Percentiles rank a stretch among this genome's conserved stretches.
Conservation (phyloP, 2,888 invertebrate species). For the Hololepta plana region DNA sequence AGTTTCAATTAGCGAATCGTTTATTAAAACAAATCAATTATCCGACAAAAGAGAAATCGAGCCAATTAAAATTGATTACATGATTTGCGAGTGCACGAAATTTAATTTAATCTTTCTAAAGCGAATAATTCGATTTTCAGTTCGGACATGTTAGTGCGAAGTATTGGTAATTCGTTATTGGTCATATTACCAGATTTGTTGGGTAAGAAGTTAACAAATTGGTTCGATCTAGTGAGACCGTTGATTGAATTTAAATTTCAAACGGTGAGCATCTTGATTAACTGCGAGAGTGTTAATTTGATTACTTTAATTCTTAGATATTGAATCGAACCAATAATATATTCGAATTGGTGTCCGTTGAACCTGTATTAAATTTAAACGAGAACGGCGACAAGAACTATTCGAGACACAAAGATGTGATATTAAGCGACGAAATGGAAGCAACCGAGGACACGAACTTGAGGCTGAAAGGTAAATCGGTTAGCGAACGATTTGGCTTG, state of each 20-base stretch:
- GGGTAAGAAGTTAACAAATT: slow-evolving; percentile 78
- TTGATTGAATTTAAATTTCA: slow-evolving; percentile 88
- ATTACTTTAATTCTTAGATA: slow-evolving; percentile 40
- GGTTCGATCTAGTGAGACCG: slow-evolving; percentile 83
- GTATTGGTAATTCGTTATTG: slow-evolving; percentile 80
- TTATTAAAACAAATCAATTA: no score
- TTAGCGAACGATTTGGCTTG: not conserved
- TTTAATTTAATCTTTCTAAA: no score
- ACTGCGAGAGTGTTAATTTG: not conserved
- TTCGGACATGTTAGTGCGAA: slow-evolving; percentile 72
- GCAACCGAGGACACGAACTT: slow-evolving; percentile 54
- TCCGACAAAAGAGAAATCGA: no score
- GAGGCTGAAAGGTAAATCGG: slow-evolving; percentile 53
- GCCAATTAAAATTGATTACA: no score
- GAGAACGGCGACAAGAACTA: slow-evolving; percentile 45
- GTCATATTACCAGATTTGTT: slow-evolving; percentile 74
- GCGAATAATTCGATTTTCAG: slow-evolving; percentile 28
- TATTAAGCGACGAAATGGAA: slow-evolving; percentile 36
- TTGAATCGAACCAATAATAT: slow-evolving; percentile 91
- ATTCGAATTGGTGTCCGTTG: slow-evolving; percentile 83
- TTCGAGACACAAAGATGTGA: not conserved
- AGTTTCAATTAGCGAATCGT: no score
- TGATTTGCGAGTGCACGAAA: no score
- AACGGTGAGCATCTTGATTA: slow-evolving; percentile 48
- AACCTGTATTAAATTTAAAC: slow-evolving; percentile 62